phyloP scores from a whole-genome alignment of 1,140 invertebrate genomes.

The Drosophila truncata region DNA sequence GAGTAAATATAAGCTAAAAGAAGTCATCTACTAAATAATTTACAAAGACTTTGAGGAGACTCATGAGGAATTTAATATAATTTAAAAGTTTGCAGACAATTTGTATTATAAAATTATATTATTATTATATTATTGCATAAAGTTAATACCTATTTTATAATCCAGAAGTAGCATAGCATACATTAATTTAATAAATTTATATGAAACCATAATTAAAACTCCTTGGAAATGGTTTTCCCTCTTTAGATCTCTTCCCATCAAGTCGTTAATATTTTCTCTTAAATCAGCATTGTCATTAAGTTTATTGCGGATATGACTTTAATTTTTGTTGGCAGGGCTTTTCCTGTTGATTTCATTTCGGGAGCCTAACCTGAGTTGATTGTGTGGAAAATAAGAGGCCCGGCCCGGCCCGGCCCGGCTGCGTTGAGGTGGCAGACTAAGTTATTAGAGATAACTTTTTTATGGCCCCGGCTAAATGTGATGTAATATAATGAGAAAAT shows the following conservation, averaged over 20 bases:
- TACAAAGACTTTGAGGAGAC: no score
- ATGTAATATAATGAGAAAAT: slow-evolving; percentile 72
- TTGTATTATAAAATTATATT: no score
- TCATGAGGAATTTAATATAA: no score
- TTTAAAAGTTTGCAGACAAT: not conserved
- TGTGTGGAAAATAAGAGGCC: slow-evolving; percentile 68
- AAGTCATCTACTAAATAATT: not conserved
- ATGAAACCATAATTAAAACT: slow-evolving; percentile 6
- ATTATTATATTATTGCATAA: no score
- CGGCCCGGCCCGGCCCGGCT: not conserved
- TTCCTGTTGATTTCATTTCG: slow-evolving; percentile 69
- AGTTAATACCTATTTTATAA: no score
- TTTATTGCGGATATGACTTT: slow-evolving; percentile 67
- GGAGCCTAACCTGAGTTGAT: slow-evolving; percentile 65
- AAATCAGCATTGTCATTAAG: slow-evolving; percentile 47
- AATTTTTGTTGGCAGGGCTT: slow-evolving; percentile 52
- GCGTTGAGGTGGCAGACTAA: slow-evolving; percentile 47
- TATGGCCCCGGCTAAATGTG: slow-evolving; percentile 55
- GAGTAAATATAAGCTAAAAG: not conserved
- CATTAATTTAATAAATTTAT: not conserved
- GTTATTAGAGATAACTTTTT: slow-evolving; percentile 70
- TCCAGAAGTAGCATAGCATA: no score
- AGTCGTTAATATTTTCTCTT: slow-evolving; percentile 1
- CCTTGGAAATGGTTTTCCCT: no score
- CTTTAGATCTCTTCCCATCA: not conserved